phyloP scores from a whole-genome alignment of 2,797 vertebrate species.

The Falco concolor region DNA sequence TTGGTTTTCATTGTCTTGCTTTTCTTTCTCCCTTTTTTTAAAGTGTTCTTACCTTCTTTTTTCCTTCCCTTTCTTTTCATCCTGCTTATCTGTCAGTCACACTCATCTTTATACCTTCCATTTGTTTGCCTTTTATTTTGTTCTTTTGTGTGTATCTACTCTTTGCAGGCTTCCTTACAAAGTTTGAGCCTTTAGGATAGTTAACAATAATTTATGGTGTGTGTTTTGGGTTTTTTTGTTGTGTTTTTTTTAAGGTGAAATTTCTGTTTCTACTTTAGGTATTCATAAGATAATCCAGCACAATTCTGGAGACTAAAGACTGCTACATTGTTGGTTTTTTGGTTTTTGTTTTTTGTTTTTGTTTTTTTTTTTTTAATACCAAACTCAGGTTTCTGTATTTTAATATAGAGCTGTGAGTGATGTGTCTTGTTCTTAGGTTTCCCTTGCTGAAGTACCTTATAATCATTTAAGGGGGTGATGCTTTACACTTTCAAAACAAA shows the following conservation, averaged over 20 bases:
- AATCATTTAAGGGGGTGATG: not conserved
- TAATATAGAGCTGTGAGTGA: not conserved
- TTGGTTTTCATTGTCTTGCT: constrained; percentile 20
- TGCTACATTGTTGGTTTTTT: not conserved
- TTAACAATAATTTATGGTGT: not conserved
- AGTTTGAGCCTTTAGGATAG: not conserved
- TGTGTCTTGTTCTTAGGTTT: not conserved
- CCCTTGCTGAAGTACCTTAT: not conserved
- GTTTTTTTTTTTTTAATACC: not conserved
- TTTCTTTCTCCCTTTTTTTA: not conserved
- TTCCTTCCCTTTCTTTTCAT: not conserved
- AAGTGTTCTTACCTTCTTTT: not conserved
- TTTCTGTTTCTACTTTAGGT: not conserved
- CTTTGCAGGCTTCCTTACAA: not conserved
- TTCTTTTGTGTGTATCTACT: not conserved
- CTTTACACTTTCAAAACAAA: not conserved
- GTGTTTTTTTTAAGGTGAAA: not conserved
- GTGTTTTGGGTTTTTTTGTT: no score
- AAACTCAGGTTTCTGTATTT: not conserved
- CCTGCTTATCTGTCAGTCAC: not conserved
- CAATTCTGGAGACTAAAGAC: not conserved
- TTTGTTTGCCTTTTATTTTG: not conserved
- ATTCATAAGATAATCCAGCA: not conserved
- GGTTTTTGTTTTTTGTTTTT: not conserved
- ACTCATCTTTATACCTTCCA: not conserved